Evolutionary conservation across 2,113 vertebrate genomes (phyloP).

Genomic region (Telmatochromis sp.): DNA sequence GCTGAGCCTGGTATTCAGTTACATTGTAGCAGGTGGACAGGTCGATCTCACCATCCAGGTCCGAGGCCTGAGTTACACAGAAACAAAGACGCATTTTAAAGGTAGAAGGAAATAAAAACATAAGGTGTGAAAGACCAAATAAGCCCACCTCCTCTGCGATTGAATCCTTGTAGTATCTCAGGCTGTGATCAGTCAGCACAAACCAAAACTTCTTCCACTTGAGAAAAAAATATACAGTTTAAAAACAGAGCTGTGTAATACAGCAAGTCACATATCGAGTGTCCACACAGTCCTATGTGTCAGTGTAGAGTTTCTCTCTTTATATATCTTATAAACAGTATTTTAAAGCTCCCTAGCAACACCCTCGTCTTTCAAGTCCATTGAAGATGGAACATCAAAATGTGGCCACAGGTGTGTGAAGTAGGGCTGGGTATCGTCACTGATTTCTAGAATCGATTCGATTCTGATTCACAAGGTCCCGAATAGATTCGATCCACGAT

Average conservation of each 20-base stretch:
- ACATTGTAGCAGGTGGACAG: constrained; percentile 74
- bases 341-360: not conserved
- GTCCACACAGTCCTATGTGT: not conserved
- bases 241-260: not conserved
- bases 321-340: not conserved
- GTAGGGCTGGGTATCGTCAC: not conserved
- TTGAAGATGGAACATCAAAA: constrained; percentile 46
- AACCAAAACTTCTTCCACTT: constrained; percentile 82
- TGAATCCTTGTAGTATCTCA: constrained; percentile 78
- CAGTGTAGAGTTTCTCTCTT: not conserved
- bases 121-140: rapidly evolving
- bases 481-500: too few species aligned
- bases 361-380: constrained; percentile 27
- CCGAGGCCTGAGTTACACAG: constrained; percentile 60
- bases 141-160: constrained; percentile 74
- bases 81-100: not conserved
- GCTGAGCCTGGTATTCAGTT: constrained; percentile 77
- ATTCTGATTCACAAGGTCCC: too few species aligned
- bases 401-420: constrained; percentile 1
- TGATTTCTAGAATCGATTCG: too few species aligned
- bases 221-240: not conserved
- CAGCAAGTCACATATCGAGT: not conserved
- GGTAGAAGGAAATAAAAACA: not conserved
- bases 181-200: constrained; percentile 76
- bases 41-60: constrained; percentile 78